Percentiles rank a stretch among this genome's conserved stretches.
Conservation (phyloP, 1,140 invertebrate genomes). For the Elymnias hypermnestra region DNA sequence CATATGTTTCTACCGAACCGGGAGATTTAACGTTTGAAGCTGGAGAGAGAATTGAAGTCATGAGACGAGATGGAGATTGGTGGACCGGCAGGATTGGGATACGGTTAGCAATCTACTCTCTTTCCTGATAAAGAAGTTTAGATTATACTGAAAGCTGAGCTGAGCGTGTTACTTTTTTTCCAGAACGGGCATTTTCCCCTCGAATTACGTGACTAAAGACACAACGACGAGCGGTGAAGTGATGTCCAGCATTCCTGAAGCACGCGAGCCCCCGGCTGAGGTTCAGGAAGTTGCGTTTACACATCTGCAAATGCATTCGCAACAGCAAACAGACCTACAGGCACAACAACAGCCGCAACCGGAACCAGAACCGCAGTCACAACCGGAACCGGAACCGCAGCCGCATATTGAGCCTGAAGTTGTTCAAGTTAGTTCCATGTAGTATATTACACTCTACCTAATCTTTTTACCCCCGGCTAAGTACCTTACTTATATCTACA, state of each 20-base stretch:
- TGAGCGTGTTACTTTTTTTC: background rate
- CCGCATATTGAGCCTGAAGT: background rate
- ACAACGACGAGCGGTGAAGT: constrained; percentile 33
- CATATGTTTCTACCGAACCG: constrained; percentile 90
- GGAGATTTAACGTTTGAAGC: constrained; percentile 95
- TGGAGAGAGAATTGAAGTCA: constrained; percentile 92
- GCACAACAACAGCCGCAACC: constrained; percentile 11
- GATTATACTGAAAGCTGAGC: no score
- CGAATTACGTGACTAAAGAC: constrained; percentile 86
- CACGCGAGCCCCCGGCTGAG: constrained; percentile 38
- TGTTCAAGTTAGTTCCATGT: background rate
- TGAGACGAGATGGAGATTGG: constrained; percentile 96
- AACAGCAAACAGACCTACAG: constrained; percentile 5
- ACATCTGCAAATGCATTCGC: constrained; percentile 5
- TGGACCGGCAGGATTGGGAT: constrained; percentile 93
- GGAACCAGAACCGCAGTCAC: background rate
- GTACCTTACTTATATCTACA: no score
- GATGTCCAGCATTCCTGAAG: constrained; percentile 49
- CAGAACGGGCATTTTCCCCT: constrained; percentile 95
- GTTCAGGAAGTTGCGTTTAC: constrained; percentile 3
- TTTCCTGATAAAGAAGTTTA: no score
- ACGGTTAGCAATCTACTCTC: constrained; percentile 33
- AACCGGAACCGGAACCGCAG: background rate
- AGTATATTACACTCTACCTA: no score
- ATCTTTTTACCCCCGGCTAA: no score